These are phyloP conservation scores for Dryobota labecula DNA, from an alignment of 2,888 invertebrate genomes.

Conservation along the genomic window DNA sequence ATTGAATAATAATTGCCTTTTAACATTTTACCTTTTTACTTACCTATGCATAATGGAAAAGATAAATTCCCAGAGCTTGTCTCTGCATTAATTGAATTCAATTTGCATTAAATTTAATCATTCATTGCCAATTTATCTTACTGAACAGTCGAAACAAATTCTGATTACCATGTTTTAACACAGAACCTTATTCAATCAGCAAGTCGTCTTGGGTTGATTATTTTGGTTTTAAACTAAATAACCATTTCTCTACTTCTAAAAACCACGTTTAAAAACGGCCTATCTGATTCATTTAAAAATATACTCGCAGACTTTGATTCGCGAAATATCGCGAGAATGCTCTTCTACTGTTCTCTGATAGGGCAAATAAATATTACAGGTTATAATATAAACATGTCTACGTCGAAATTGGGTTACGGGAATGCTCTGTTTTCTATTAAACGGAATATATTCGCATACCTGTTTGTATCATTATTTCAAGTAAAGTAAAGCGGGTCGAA, in stretches of 20 bases:
- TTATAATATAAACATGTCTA: slow-evolving; percentile 71
- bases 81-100: neutral
- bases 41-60: neutral
- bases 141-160: neutral
- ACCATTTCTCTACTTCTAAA: slow-evolving; percentile 18
- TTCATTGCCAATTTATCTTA: neutral
- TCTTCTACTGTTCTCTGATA: slow-evolving; percentile 46
- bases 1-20: neutral
- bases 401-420: slow-evolving; percentile 70
- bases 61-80: neutral
- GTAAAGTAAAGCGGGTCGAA: slow-evolving; percentile 35
- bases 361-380: slow-evolving; percentile 69
- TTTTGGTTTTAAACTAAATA: slow-evolving; percentile 19
- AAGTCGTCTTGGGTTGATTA: slow-evolving; percentile 3
- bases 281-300: slow-evolving; percentile 36
- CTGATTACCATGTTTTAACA: neutral
- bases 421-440: slow-evolving; percentile 69
- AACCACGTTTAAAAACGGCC: slow-evolving; percentile 2
- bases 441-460: slow-evolving; percentile 31
- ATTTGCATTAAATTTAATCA: neutral
- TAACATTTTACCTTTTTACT: neutral
- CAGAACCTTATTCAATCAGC: slow-evolving; percentile 12
- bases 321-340: slow-evolving; percentile 19
- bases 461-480: slow-evolving; percentile 27
- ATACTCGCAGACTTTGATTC: slow-evolving; percentile 23